Base-by-base conservation (phyloP, 2,797 vertebrate species). In the Prunella strophiata region DNA sequence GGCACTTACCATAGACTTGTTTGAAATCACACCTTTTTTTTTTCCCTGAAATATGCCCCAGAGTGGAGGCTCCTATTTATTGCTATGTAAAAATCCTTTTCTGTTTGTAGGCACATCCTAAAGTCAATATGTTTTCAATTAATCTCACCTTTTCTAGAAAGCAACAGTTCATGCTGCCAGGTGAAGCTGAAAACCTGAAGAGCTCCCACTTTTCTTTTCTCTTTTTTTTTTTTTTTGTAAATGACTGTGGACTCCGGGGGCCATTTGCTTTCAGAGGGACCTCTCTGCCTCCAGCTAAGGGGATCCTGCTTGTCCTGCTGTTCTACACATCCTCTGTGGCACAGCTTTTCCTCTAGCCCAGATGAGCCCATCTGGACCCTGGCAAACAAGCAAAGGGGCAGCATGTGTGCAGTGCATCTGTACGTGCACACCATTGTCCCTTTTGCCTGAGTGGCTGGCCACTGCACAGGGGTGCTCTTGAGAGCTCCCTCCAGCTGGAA, bases 401-500 rank as follows among this genome's bases (percentile, higher is more conserved):
- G n/a, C 23, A 7, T 0, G 2, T 30, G 47, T 68, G 36, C 73
- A 45, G 47, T 11, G 3, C 0, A 0, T n/a, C 30, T 42, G 32
- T 29, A 10, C 0, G 4, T 1, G 29, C 22, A 34, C 0, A 0
- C 29, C 57, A 34, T 47, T 0, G 0, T 9, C 13, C 22, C 29
- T 42, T 29, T 13, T 32, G 17, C 22, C 23, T 11, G 25, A 21
- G 68, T 5, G 18, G 18, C 15, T 3, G 13, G 38, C 16, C 52
- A 26, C 47, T 6, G 7, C 29, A 6, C 32, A 5, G 42, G 13
- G 30, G 38, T 57, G 67, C 68, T 45, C 54, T 29, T 4, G 15
- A 48, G 50, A 6, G 26, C 22, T 84, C n/a, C 36, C n/a, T 82
- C 54, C n/a, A 70, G 38, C n/a, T 4, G 1, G 19, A 66, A 58